phyloP scores from a whole-genome alignment of 2,113 vertebrate species.

The Crocuta crocuta region DNA sequence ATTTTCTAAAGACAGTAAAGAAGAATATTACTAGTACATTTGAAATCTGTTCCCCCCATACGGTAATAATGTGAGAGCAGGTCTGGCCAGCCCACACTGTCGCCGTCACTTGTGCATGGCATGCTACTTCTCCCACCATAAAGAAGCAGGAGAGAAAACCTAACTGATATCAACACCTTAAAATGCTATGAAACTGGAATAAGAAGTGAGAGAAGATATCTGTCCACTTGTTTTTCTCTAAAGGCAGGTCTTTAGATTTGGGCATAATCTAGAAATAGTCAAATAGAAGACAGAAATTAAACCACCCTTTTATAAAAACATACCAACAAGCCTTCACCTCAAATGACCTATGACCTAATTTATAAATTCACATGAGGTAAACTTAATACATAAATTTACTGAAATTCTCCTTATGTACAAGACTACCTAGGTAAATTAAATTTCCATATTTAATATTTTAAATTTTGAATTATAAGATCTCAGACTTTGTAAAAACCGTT shows the following conservation, averaged over 20 bases:
- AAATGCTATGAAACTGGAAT: neutral
- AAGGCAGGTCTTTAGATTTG: neutral
- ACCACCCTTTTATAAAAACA: constrained; percentile 28
- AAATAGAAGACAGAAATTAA: neutral
- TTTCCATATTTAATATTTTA: neutral
- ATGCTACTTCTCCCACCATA: neutral
- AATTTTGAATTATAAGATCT: neutral
- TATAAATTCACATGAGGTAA: constrained; percentile 19
- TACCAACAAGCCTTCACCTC: neutral
- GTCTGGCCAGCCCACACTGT: neutral
- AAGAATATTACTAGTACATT: neutral
- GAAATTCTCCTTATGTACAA: constrained; percentile 29
- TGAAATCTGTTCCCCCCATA: neutral
- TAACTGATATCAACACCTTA: neutral
- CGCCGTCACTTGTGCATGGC: neutral
- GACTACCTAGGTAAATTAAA: neutral
- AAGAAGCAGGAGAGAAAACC: neutral
- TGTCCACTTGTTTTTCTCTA: neutral
- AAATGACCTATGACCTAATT: neutral
- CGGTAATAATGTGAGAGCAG: neutral
- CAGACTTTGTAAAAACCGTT: constrained; percentile 23
- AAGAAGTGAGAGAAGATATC: neutral
- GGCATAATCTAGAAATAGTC: constrained; percentile 18
- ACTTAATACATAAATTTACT: neutral
- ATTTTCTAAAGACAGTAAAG: constrained; percentile 4